Conservation (phyloP, 2,797 vertebrate genomes). For the Ctenosaura bakeri region DNA sequence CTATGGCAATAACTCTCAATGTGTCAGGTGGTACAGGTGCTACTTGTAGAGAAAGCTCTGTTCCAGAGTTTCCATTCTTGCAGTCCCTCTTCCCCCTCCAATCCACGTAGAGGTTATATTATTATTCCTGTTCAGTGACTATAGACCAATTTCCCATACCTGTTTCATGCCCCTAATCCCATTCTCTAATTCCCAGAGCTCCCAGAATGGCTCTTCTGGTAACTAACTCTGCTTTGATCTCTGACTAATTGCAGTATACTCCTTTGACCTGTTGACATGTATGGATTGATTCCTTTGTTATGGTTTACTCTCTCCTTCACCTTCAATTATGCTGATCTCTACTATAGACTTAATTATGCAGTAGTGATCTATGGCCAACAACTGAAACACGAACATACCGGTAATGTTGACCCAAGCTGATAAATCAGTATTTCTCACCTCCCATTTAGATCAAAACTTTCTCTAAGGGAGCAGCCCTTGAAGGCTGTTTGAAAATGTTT, state of each 20-base stretch:
- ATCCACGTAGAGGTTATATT: not conserved
- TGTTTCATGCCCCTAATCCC: not conserved
- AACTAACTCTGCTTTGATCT: not conserved
- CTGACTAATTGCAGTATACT: not conserved
- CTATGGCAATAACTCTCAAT: not conserved
- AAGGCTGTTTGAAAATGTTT: not conserved
- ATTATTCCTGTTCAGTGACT: not conserved
- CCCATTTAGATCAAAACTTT: not conserved
- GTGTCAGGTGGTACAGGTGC: too few relatives aligned
- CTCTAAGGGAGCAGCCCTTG: not conserved
- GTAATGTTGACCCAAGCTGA: not conserved
- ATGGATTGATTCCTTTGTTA: not conserved
- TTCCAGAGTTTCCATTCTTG: not conserved
- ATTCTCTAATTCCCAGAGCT: not conserved
- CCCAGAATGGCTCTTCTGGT: not conserved
- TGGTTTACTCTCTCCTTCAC: not conserved
- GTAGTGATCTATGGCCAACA: not conserved
- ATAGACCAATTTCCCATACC: not conserved
- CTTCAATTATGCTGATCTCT: not conserved
- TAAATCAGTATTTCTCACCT: slow-evolving; percentile 23
- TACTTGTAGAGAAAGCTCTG: not conserved
- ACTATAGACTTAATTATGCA: not conserved
- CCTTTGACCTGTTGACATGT: not conserved
- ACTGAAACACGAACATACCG: not conserved
- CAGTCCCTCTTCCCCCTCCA: not conserved